phyloP scores from a whole-genome alignment of 2,888 invertebrate genomes.

The Trimorus sp. region DNA sequence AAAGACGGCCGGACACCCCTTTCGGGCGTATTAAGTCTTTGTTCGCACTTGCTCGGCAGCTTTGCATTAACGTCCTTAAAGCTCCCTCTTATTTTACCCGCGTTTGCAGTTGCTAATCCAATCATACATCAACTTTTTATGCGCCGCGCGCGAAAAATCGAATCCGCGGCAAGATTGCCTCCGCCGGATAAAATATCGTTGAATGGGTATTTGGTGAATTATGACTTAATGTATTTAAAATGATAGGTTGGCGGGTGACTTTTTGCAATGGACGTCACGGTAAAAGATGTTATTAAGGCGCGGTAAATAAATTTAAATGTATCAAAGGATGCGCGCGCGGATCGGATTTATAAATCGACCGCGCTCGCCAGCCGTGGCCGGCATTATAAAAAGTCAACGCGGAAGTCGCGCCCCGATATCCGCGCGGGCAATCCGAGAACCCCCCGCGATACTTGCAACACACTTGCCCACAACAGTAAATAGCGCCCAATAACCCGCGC shows the following conservation, averaged over 20 bases:
- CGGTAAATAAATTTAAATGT: conserved; percentile 21
- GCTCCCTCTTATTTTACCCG: conserved; percentile 37
- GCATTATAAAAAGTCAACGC: not conserved
- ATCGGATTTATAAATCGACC: conserved; percentile 5
- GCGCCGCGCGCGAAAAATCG: conserved; percentile 41
- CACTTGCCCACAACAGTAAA: too few relatives aligned
- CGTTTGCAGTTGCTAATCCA: conserved; percentile 54
- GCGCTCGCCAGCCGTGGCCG: not conserved
- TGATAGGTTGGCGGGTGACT: conserved; percentile 29
- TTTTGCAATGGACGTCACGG: conserved; percentile 26
- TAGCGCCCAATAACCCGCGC: too few relatives aligned
- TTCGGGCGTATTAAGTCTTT: conserved; percentile 57
- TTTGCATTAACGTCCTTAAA: conserved; percentile 64
- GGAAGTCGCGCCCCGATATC: too few relatives aligned
- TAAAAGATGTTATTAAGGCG: conserved; percentile 24
- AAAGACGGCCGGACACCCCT: conserved; percentile 68
- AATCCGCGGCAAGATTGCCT: conserved; percentile 37
- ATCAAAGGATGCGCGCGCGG: not conserved
- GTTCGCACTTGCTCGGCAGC: conserved; percentile 58
- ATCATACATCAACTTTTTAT: conserved; percentile 59
- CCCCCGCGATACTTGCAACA: too few relatives aligned
- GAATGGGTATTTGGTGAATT: conserved; percentile 46
- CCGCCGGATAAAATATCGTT: conserved; percentile 26
- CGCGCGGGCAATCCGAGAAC: too few relatives aligned
- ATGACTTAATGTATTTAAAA: conserved; percentile 46